Percentiles rank a stretch among this genome's conserved stretches.
phyloP scores from a whole-genome alignment of 2,113 vertebrate species.

The Tetrax tetrax region DNA sequence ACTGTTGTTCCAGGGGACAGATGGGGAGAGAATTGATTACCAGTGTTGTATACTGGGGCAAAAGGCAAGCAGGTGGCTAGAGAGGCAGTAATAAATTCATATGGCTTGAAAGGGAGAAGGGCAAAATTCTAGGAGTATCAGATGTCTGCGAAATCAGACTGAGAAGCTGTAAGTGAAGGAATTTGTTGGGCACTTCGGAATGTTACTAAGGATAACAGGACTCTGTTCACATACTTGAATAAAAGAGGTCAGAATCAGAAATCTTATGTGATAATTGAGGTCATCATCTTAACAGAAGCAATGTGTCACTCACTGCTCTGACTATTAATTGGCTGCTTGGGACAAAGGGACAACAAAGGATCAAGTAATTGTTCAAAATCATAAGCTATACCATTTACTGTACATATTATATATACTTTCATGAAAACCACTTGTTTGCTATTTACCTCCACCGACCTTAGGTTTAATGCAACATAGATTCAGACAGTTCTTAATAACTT shows the following conservation, averaged over 20 bases:
- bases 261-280: background rate
- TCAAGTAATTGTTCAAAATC: background rate
- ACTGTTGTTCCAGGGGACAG: background rate
- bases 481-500: background rate
- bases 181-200: background rate
- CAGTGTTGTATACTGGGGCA: background rate
- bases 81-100: background rate
- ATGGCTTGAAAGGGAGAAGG: background rate
- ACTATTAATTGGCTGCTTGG: background rate
- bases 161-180: background rate
- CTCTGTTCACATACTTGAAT: background rate
- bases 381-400: background rate
- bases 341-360: background rate
- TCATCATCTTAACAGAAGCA: background rate
- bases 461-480: background rate
- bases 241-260: background rate
- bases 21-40: background rate
- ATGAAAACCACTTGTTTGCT: background rate
- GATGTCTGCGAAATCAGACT: background rate
- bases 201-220: background rate
- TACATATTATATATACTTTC: background rate
- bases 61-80: background rate
- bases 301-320: background rate
- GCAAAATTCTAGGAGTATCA: background rate
- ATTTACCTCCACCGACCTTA: background rate